These are phyloP conservation scores for Bolinopsis microptera DNA, from an alignment of 37 sponge, comb jelly and placozoan species.

Conservation along the genomic window DNA sequence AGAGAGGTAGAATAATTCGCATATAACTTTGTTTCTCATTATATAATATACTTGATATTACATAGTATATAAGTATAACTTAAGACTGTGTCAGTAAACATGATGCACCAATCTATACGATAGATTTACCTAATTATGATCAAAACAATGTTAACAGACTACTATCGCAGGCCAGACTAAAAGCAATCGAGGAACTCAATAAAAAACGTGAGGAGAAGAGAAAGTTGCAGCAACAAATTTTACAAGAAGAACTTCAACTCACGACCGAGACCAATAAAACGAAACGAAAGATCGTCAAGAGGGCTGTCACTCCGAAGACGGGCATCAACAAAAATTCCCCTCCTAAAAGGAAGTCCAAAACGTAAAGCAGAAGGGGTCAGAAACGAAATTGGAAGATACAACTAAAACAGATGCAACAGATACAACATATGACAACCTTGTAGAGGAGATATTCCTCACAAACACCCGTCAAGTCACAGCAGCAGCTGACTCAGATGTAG, in stretches of 20 bases:
- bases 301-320: constrained; percentile 10
- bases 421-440: constrained; percentile 4
- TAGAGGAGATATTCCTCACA: constrained; percentile 33
- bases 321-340: not conserved
- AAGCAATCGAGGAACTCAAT: constrained; percentile 77
- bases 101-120: no score
- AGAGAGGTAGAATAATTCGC: constrained; percentile 1
- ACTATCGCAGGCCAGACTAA: constrained; percentile 67
- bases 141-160: no score
- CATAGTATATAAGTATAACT: no score
- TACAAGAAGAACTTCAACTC: constrained; percentile 74
- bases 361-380: not conserved
- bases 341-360: not conserved
- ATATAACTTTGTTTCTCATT: not conserved
- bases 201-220: constrained; percentile 84
- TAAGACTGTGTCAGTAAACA: no score
- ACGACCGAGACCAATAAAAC: not conserved
- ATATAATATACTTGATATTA: not conserved
- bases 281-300: not conserved
- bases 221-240: constrained; percentile 69
- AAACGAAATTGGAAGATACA: not conserved
- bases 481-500: not conserved
- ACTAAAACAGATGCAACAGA: not conserved
- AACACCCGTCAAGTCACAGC: not conserved
- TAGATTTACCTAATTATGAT: no score